phyloP scores from a whole-genome alignment of 2,888 invertebrate genomes.

The Petrolisthes cinctipes region DNA sequence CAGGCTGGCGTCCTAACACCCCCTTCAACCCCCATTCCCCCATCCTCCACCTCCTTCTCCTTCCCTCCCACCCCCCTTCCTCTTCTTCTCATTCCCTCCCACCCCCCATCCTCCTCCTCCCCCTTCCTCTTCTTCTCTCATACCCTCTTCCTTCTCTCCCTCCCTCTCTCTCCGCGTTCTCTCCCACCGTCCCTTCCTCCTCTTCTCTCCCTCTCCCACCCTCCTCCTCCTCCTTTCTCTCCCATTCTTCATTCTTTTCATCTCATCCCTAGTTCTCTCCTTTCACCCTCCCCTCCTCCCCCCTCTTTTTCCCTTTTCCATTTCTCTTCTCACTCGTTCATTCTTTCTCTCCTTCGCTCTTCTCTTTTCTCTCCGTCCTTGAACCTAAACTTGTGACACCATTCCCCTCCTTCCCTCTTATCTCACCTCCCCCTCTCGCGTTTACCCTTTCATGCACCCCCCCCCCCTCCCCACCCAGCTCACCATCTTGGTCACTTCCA shows the following conservation, averaged over 20 bases:
- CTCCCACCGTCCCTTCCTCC: neutral
- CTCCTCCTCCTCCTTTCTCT: neutral
- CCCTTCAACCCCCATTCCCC: neutral
- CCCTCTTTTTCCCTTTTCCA: neutral
- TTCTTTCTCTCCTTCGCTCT: neutral
- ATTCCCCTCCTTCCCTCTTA: neutral
- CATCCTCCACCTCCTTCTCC: neutral
- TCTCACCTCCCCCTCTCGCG: neutral
- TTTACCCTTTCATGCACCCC: neutral
- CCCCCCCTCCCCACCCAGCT: neutral
- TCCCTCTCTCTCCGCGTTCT: neutral
- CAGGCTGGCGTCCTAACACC: neutral
- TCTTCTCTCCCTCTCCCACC: neutral
- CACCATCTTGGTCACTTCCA: neutral
- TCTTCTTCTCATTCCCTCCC: neutral
- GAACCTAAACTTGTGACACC: neutral
- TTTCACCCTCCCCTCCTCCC: neutral
- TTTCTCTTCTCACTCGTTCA: neutral
- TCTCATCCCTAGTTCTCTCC: neutral
- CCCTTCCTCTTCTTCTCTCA: neutral
- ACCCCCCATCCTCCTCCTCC: neutral
- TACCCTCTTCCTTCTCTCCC: neutral
- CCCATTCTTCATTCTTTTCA: neutral
- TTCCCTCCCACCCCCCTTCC: neutral
- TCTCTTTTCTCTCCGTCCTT: neutral